Evolutionary conservation across 2,113 vertebrate species (phyloP), one percentile per base, ranked within the genome.

Genomic region (Nerophis ophidion): DNA sequence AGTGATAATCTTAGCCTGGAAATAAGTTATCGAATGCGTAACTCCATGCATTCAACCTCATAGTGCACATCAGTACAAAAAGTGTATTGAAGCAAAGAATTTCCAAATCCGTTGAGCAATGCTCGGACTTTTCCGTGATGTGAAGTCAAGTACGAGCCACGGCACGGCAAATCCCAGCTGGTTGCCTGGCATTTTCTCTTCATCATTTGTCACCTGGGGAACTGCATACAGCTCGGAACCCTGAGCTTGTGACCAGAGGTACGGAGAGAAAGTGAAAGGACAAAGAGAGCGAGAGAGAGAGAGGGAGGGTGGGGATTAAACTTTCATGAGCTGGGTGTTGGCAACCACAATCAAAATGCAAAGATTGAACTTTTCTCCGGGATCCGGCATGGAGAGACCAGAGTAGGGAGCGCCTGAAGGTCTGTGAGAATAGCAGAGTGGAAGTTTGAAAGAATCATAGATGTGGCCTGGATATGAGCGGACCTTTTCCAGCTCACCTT

Each of bases 331-430:
- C 36, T 48, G 68, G 66, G 74, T 69, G 79, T 67, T 65, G 65
- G 66, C 57, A 69, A 50, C 60, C 65, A 77, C 74, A 81, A 85
- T 80, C 74, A 84, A 86, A 83, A 87, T 88, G 79, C 84, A 86
- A 81, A 83, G 82, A 79, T 73, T 85, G 82, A 86, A 85, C 84
- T 83, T 84, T 84, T 84, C 80, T 70, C 57, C 66, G 49, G 60
- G 68, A 81, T 56, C 16, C 54, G 62, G 66, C 61, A 53, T 44
- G 57, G 71, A 62, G 65, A 65, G 75, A 70, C 56, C 69, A 72
- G 73, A 83, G 70, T 50, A 63, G n/a, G 71, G 76, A 75, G 61
- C 60, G 66, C 72, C 69, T 48, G 38, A 47, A 75, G 77, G 61
- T 0, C 17, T 5, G 34, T 47, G 48, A 51, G 63, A 61, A 59